Conservation (phyloP, 92 coral and sea anemone genomes). For the Isaurus tuberculatus region DNA sequence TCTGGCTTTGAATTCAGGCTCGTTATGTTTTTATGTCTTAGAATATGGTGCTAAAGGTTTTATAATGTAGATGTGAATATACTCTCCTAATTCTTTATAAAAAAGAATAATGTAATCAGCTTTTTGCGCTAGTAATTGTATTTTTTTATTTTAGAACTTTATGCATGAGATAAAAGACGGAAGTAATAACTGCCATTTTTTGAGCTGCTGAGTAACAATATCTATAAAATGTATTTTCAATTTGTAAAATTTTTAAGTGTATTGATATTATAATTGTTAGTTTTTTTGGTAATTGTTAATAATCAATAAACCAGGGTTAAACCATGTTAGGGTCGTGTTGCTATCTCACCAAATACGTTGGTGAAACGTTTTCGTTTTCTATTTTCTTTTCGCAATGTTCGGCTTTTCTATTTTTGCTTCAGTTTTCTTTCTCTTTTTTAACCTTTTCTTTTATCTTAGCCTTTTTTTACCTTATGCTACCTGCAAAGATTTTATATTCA, state of each 20-base stretch:
- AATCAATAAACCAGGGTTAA: constrained; percentile 43
- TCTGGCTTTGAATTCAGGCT: background rate
- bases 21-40: constrained; percentile 5
- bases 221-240: constrained; percentile 28
- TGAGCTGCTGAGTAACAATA: constrained; percentile 17
- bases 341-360: too few species aligned
- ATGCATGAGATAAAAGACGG: constrained; percentile 19
- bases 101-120: constrained; percentile 30
- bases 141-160: constrained; percentile 16
- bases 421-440: too few species aligned
- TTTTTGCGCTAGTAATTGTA: background rate
- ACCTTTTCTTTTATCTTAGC: too few species aligned
- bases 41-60: constrained; percentile 23
- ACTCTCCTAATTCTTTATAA: constrained; percentile 14
- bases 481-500: too few species aligned
- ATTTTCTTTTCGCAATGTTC: too few species aligned
- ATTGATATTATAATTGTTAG: constrained; percentile 44
- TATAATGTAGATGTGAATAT: constrained; percentile 48
- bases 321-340: background rate
- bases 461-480: too few species aligned
- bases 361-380: background rate
- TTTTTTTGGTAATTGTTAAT: constrained; percentile 21
- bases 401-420: too few species aligned
- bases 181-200: background rate
- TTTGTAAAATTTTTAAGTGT: constrained; percentile 42